Conservation (phyloP, 2,888 invertebrate species). For the Drosophila koepferae region DNA sequence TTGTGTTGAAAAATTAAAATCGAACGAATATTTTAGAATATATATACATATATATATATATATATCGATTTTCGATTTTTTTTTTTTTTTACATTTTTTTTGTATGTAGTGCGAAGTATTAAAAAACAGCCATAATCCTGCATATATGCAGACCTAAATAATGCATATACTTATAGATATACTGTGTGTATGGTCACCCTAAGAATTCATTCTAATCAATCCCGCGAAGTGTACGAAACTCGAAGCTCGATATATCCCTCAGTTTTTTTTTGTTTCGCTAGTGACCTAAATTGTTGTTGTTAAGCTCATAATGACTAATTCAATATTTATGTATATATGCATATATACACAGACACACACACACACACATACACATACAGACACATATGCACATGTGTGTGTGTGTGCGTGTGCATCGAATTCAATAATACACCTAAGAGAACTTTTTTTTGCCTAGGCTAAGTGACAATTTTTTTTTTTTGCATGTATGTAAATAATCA, state of each 20-base stretch:
- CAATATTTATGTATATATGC: conserved; percentile 2
- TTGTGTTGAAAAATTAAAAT: conserved; percentile 14
- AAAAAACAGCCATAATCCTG: conserved; percentile 46
- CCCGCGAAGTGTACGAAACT: conserved; percentile 35
- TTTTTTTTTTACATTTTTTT: conserved; percentile 14
- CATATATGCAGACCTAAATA: conserved; percentile 24
- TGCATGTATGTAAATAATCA: conserved; percentile 68
- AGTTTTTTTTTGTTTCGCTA: conserved; percentile 55
- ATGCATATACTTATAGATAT: conserved; percentile 7
- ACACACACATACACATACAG: neutral
- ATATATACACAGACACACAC: neutral
- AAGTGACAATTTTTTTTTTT: conserved; percentile 61
- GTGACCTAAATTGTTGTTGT: conserved; percentile 54
- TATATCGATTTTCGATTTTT: neutral
- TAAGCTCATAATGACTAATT: conserved; percentile 9
- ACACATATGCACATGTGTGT: neutral
- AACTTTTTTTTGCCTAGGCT: conserved; percentile 52
- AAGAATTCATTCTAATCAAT: conserved; percentile 57
- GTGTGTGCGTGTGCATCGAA: neutral
- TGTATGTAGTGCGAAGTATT: conserved; percentile 45
- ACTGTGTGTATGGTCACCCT: conserved; percentile 9
- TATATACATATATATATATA: neutral
- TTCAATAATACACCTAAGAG: conserved; percentile 41
- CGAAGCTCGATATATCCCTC: conserved; percentile 43
- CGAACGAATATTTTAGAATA: neutral